Evolutionary conservation across 2,797 vertebrate species (phyloP).

Genomic region (Labroides dimidiatus): DNA sequence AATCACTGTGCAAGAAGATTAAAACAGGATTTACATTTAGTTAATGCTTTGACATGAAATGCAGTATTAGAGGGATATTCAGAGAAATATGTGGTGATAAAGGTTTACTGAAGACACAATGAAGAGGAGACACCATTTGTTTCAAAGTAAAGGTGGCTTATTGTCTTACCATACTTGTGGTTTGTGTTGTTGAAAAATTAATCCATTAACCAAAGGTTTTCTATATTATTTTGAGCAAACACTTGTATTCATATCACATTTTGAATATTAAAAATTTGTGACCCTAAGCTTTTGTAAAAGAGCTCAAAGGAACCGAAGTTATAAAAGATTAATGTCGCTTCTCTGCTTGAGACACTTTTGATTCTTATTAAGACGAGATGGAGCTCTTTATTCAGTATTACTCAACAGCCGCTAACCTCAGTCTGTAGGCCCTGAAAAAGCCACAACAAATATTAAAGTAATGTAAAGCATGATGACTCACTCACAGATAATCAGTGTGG

Average conservation of each 20-base stretch:
- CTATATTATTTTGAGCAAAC: not conserved
- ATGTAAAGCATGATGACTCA: not conserved
- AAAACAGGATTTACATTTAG: too few species aligned
- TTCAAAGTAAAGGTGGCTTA: not conserved
- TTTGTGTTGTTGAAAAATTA: not conserved
- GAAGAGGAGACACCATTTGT: not conserved
- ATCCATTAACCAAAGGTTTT: not conserved
- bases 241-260: not conserved
- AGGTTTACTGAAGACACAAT: too few species aligned
- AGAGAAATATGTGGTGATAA: too few species aligned
- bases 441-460: conserved; percentile 24
- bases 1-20: too few species aligned
- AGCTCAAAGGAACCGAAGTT: conserved; percentile 1
- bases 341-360: conserved; percentile 6
- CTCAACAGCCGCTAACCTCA: not conserved
- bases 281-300: not conserved
- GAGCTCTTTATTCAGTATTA: not conserved
- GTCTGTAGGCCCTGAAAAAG: conserved; percentile 1
- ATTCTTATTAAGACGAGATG: conserved; percentile 7
- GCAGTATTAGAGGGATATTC: too few species aligned
- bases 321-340: not conserved
- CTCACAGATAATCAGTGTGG: not conserved
- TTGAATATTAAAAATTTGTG: not conserved
- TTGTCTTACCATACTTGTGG: not conserved
- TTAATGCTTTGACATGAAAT: too few species aligned